phyloP scores from a whole-genome alignment of 2,888 invertebrate species.

The Chaetogeoica ovagalla region DNA sequence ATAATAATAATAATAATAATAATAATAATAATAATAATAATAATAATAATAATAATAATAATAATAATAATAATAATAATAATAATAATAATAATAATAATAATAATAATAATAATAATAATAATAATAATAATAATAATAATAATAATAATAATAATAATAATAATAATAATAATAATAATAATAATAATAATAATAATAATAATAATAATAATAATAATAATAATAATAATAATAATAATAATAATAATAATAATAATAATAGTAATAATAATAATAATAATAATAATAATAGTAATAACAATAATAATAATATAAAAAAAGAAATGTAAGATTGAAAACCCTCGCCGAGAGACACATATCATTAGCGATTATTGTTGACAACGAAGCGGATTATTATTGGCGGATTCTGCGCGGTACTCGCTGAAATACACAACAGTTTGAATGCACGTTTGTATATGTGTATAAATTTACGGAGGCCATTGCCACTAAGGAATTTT shows the following conservation, averaged over 20 bases:
- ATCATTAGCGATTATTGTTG: conserved; percentile 3
- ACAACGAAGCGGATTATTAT: no score
- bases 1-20: background rate
- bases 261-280: background rate
- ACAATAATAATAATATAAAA: background rate
- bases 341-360: background rate
- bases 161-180: background rate
- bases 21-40: background rate
- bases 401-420: no score
- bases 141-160: background rate
- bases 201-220: background rate
- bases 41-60: background rate
- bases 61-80: background rate
- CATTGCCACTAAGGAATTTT: no score
- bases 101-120: background rate
- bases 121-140: background rate
- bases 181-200: background rate
- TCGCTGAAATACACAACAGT: no score
- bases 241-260: background rate
- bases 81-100: background rate
- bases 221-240: background rate
- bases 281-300: background rate
- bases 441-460: no score
- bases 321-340: no score
- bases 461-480: no score